These are phyloP conservation scores for Saiga tatarica DNA, from an alignment of 2,113 vertebrate species.

Conservation along the genomic window DNA sequence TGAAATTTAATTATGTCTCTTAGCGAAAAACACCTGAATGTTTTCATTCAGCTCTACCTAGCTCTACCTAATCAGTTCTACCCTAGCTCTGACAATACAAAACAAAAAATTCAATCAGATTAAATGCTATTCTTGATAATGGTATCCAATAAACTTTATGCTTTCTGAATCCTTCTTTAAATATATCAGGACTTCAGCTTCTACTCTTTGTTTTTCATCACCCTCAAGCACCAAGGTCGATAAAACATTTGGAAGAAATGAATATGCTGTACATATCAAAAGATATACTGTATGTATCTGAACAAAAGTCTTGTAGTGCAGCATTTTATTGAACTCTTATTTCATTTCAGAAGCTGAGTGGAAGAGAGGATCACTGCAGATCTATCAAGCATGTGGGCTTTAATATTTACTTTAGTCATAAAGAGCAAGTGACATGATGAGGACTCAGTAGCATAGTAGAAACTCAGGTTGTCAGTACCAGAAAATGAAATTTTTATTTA, in stretches of 20 bases:
- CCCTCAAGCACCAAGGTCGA: slow-evolving; percentile 35
- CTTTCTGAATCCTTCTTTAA: slow-evolving; percentile 46
- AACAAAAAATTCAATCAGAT: neutral
- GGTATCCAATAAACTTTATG: neutral
- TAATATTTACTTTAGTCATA: slow-evolving; percentile 74
- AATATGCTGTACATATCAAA: slow-evolving; percentile 63
- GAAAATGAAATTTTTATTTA: slow-evolving; percentile 83
- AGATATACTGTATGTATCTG: slow-evolving; percentile 65
- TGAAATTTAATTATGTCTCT: slow-evolving; percentile 40
- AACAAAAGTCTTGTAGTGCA: slow-evolving; percentile 59
- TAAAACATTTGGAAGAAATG: slow-evolving; percentile 68
- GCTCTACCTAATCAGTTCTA: neutral
- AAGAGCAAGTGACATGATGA: slow-evolving; percentile 68
- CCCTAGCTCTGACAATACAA: neutral
- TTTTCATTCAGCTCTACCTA: no score
- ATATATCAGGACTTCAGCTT: slow-evolving; percentile 22
- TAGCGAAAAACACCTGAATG: slow-evolving; percentile 28
- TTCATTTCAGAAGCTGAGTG: slow-evolving; percentile 67
- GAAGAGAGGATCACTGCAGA: slow-evolving; percentile 28
- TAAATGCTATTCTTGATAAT: slow-evolving; percentile 47
- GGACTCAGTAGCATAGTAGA: slow-evolving; percentile 49
- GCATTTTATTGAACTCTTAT: slow-evolving; percentile 73
- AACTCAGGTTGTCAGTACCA: slow-evolving; percentile 72
- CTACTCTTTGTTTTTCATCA: slow-evolving; percentile 41
- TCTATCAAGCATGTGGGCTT: slow-evolving; percentile 62